Conservation (phyloP, 2,888 invertebrate genomes). For the Cantharis nigra region DNA sequence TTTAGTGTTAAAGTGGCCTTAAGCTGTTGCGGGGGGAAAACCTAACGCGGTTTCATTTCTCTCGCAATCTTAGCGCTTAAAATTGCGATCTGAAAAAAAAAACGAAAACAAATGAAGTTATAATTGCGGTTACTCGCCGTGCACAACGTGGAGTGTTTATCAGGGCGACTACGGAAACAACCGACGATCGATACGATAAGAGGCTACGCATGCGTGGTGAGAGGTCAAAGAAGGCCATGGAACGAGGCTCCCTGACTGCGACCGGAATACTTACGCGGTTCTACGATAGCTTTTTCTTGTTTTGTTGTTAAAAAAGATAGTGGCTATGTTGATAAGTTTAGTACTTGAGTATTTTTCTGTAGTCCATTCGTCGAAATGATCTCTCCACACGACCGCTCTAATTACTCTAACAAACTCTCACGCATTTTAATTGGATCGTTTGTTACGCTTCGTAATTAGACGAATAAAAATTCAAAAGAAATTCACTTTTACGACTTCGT, state of each 20-base stretch:
- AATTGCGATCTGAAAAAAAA: not conserved
- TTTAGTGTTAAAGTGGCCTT: slow-evolving; percentile 4
- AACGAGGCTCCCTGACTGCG: slow-evolving; percentile 18
- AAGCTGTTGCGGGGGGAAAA: not conserved
- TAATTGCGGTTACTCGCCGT: not conserved
- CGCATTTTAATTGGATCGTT: slow-evolving; percentile 13
- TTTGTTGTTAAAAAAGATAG: not conserved
- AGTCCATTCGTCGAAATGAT: slow-evolving; percentile 1
- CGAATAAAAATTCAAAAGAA: not conserved
- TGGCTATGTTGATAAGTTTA: slow-evolving; percentile 1
- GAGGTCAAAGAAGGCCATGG: slow-evolving; percentile 35
- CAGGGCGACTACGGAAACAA: slow-evolving; percentile 36
- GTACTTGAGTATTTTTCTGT: not conserved
- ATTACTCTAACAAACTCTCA: not conserved
- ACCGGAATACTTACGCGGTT: slow-evolving; percentile 17
- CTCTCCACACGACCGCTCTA: not conserved
- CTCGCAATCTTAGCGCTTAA: not conserved
- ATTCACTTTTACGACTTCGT: not conserved
- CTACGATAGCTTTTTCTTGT: slow-evolving; percentile 14
- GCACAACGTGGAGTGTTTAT: slow-evolving; percentile 9
- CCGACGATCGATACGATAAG: slow-evolving; percentile 41
- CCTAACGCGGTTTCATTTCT: not conserved
- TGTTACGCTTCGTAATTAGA: not conserved
- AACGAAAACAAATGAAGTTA: not conserved
- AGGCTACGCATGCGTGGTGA: slow-evolving; percentile 30